phyloP scores from a whole-genome alignment of 1,140 invertebrate genomes.

The Odontomachus brunneus region DNA sequence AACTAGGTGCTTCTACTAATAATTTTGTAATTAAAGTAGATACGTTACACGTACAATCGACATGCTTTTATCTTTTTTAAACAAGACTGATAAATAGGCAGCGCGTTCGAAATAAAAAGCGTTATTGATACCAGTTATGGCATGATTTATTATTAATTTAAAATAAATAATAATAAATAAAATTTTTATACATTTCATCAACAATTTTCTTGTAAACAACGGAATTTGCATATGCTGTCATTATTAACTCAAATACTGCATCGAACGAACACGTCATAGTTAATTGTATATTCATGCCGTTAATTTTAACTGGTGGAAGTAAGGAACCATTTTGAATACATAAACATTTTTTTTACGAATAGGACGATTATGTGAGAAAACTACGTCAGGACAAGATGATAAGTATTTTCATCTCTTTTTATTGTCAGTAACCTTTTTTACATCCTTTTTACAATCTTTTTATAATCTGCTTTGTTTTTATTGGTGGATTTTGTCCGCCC shows the following conservation, averaged over 20 bases:
- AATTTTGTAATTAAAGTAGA: not conserved
- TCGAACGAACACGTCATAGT: not conserved
- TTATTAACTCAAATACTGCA: not conserved
- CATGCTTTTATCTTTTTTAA: not conserved
- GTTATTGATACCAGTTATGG: not conserved
- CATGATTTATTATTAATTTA: slow-evolving; percentile 9
- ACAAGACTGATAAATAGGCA: slow-evolving; percentile 1
- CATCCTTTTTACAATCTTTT: not conserved
- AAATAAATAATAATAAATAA: slow-evolving; percentile 18
- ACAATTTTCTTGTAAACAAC: not conserved
- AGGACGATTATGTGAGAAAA: slow-evolving; percentile 1
- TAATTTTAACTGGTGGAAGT: slow-evolving; percentile 12
- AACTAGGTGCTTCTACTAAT: not conserved
- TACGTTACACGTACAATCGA: slow-evolving; percentile 7
- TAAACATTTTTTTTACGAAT: not conserved
- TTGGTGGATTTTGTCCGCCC: not conserved
- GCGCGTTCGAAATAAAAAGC: not conserved
- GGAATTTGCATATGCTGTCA: not conserved
- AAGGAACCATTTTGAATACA: slow-evolving; percentile 3
- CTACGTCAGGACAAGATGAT: not conserved
- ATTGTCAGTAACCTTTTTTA: too few species aligned
- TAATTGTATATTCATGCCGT: not conserved
- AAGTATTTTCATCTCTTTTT: slow-evolving; percentile 17
- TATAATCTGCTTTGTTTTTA: not conserved
- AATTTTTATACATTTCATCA: slow-evolving; percentile 10